These are phyloP conservation scores for Cremastinae sp. DNA, from an alignment of 2,888 invertebrate species.

Conservation along the genomic window DNA sequence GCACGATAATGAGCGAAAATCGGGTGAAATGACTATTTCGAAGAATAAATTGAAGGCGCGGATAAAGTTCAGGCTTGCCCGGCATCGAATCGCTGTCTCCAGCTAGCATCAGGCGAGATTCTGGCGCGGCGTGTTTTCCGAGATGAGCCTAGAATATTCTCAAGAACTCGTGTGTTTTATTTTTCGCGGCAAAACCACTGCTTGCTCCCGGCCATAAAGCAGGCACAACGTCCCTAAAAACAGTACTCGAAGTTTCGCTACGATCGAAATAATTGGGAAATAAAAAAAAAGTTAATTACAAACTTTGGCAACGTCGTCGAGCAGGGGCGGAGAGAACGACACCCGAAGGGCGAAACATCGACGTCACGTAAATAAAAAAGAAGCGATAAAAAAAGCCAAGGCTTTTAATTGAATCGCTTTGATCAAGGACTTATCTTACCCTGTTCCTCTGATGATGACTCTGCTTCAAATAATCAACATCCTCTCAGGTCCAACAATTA, in stretches of 20 bases:
- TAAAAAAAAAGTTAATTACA: constrained; percentile 52
- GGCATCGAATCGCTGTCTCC: no score
- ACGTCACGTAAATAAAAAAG: constrained; percentile 32
- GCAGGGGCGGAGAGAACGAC: constrained; percentile 26
- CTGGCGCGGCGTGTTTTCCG: not conserved
- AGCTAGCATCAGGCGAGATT: no score
- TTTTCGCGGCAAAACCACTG: constrained; percentile 31
- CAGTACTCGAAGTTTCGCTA: constrained; percentile 23
- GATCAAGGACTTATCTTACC: not conserved
- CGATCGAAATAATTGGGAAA: constrained; percentile 41
- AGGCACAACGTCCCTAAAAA: constrained; percentile 6
- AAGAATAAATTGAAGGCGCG: not conserved
- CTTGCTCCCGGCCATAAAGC: constrained; percentile 31
- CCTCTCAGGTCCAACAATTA: constrained; percentile 4
- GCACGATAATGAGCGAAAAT: not conserved
- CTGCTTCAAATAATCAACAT: constrained; percentile 21
- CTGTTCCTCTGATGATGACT: no score
- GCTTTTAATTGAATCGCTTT: constrained; percentile 50
- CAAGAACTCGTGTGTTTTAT: constrained; percentile 27
- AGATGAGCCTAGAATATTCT: not conserved
- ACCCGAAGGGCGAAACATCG: constrained; percentile 27
- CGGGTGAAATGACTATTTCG: not conserved
- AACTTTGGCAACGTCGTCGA: constrained; percentile 47
- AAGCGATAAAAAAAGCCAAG: constrained; percentile 11
- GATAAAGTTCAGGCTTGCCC: no score